Evolutionary conservation across 1,140 invertebrate species (phyloP).

Genomic region (Notospermus geniculatus): DNA sequence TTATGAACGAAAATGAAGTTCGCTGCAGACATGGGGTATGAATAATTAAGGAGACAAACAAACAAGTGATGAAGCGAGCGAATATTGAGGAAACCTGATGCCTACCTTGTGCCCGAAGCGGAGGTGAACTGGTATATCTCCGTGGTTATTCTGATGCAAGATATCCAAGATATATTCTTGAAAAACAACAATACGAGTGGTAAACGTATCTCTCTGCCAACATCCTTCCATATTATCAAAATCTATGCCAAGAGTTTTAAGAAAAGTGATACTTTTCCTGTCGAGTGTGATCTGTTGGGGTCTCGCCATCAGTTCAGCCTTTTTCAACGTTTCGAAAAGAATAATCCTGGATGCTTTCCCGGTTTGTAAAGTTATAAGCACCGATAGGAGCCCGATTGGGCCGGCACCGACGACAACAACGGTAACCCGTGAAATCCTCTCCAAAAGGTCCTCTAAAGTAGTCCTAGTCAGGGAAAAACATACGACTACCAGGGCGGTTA

Average conservation of each 20-base stretch:
- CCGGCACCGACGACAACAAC: conserved; percentile 42
- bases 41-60: too few species aligned
- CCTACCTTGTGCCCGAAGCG: conserved; percentile 44
- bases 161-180: conserved; percentile 39
- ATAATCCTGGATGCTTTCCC: conserved; percentile 31
- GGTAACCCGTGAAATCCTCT: conserved; percentile 26
- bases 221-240: conserved; percentile 51
- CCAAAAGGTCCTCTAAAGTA: conserved; percentile 28
- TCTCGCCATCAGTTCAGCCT: conserved; percentile 30
- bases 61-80: too few species aligned
- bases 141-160: conserved; percentile 9
- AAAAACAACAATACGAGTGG: conserved; percentile 44
- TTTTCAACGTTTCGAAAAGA: conserved; percentile 37
- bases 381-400: conserved; percentile 37
- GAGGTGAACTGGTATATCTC: conserved; percentile 28
- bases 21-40: too few species aligned
- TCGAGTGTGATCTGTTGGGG: conserved; percentile 47
- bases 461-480: conserved; percentile 36
- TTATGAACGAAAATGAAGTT: too few species aligned
- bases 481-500: conserved; percentile 31
- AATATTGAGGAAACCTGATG: too few species aligned
- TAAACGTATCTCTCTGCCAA: conserved; percentile 38
- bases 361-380: conserved; percentile 33
- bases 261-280: conserved; percentile 32
- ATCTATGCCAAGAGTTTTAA: conserved; percentile 37